phyloP scores from a whole-genome alignment of 2,797 vertebrate species.

The Rhinogobio ventralis region DNA sequence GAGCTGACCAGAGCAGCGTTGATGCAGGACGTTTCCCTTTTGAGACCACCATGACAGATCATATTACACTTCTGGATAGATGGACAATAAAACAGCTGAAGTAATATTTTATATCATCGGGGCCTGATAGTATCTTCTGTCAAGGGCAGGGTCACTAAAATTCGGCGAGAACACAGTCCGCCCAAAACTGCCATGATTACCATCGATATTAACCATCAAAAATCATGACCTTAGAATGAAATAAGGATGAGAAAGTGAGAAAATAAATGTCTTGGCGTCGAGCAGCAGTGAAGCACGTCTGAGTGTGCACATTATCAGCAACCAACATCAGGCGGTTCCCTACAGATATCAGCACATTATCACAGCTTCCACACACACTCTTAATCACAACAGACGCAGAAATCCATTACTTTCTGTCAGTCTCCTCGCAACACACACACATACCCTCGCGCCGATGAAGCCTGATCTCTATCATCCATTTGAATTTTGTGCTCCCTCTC shows the following conservation, averaged over 20 bases:
- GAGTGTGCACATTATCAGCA: slow-evolving; percentile 78
- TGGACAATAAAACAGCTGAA: not conserved
- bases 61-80: slow-evolving; percentile 14
- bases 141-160: slow-evolving; percentile 9
- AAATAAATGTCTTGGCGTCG: slow-evolving; percentile 60
- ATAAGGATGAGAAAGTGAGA: slow-evolving; percentile 40
- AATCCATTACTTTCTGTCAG: slow-evolving; percentile 89
- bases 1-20: not conserved
- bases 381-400: slow-evolving; percentile 81
- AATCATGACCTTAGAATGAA: slow-evolving; percentile 22
- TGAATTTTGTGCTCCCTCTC: slow-evolving; percentile 73
- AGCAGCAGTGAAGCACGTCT: slow-evolving; percentile 68
- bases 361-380: slow-evolving; percentile 81
- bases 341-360: slow-evolving; percentile 88
- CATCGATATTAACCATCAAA: slow-evolving; percentile 25
- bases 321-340: slow-evolving; percentile 80
- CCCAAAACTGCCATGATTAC: not conserved
- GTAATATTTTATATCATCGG: not conserved
- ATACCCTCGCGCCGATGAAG: slow-evolving; percentile 75
- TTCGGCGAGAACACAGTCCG: not conserved
- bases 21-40: not conserved
- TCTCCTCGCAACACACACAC: slow-evolving; percentile 57
- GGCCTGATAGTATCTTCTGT: not conserved
- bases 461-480: slow-evolving; percentile 79
- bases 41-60: not conserved